Percentiles rank a stretch among this genome's conserved stretches.
Conservation (phyloP, 2,113 vertebrate species). For the Carassius auratus region DNA sequence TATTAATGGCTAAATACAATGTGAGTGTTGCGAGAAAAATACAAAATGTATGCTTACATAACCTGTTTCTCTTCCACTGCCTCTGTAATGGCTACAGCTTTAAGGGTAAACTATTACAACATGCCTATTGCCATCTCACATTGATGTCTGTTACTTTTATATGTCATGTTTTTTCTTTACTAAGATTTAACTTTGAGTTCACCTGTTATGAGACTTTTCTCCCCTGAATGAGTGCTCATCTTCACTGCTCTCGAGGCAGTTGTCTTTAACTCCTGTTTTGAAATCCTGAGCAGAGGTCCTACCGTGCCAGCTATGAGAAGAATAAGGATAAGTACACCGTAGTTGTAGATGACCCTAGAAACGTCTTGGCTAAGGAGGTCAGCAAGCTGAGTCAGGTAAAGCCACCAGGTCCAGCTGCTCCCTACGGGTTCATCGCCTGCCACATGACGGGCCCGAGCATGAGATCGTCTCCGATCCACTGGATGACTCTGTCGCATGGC, state of each 20-base stretch:
- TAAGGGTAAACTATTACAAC: conserved; percentile 61
- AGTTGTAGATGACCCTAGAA: conserved; percentile 91
- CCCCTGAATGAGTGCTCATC: conserved; percentile 38
- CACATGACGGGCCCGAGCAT: conserved; percentile 63
- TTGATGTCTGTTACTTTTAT: neutral
- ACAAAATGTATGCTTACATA: neutral
- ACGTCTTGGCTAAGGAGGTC: conserved; percentile 89
- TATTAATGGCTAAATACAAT: neutral
- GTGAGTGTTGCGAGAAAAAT: neutral
- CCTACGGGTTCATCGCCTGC: conserved; percentile 29
- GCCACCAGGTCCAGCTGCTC: conserved; percentile 59
- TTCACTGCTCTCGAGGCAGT: conserved; percentile 42
- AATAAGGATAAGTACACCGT: conserved; percentile 91
- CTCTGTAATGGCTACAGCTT: conserved; percentile 54
- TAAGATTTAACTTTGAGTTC: neutral
- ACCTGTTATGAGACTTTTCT: conserved; percentile 21
- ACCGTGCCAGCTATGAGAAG: conserved; percentile 90
- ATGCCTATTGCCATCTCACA: neutral
- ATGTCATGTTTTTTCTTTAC: neutral
- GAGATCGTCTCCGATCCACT: conserved; percentile 67
- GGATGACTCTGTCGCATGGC: conserved; percentile 70
- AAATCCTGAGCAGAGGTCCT: conserved; percentile 91
- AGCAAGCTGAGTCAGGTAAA: conserved; percentile 92
- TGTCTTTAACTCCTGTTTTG: conserved; percentile 74
- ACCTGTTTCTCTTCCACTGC: conserved; percentile 53